These are phyloP conservation scores for Ellobium chinense DNA, from an alignment of 2,888 invertebrate species.

Conservation along the genomic window DNA sequence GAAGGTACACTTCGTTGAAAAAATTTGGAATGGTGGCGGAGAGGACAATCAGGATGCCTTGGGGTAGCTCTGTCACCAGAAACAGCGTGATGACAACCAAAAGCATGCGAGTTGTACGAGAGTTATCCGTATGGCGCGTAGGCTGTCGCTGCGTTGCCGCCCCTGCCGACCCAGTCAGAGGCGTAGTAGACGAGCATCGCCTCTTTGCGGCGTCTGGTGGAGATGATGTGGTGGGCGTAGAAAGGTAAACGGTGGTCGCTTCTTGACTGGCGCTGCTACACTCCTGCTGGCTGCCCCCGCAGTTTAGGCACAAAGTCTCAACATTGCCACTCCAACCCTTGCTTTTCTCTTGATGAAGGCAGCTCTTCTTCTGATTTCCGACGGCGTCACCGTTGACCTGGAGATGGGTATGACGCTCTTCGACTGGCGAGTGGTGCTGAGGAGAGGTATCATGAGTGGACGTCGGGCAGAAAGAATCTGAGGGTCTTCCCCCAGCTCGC, in stretches of 20 bases:
- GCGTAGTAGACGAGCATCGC: not conserved
- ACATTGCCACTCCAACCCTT: not conserved
- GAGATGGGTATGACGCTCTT: not conserved
- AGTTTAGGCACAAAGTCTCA: conserved; percentile 4
- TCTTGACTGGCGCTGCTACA: too few species aligned
- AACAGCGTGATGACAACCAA: conserved; percentile 91
- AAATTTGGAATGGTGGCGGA: conserved; percentile 87
- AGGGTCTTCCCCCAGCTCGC: conserved; percentile 40
- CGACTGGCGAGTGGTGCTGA: not conserved
- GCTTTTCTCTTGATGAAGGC: not conserved
- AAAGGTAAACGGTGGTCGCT: not conserved
- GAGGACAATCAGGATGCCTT: conserved; percentile 86
- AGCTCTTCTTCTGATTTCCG: not conserved
- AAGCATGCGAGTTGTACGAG: conserved; percentile 93
- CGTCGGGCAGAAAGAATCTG: not conserved
- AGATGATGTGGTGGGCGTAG: not conserved
- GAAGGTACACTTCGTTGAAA: conserved; percentile 82
- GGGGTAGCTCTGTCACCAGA: conserved; percentile 93
- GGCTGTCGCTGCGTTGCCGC: not conserved
- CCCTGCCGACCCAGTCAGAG: not conserved
- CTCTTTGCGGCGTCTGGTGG: not conserved
- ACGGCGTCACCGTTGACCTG: not conserved
- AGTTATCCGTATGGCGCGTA: conserved; percentile 56
- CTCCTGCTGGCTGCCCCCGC: not conserved
- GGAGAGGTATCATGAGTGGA: not conserved